phyloP scores from a whole-genome alignment of 2,113 vertebrate genomes.

The Phoenicopterus ruber region DNA sequence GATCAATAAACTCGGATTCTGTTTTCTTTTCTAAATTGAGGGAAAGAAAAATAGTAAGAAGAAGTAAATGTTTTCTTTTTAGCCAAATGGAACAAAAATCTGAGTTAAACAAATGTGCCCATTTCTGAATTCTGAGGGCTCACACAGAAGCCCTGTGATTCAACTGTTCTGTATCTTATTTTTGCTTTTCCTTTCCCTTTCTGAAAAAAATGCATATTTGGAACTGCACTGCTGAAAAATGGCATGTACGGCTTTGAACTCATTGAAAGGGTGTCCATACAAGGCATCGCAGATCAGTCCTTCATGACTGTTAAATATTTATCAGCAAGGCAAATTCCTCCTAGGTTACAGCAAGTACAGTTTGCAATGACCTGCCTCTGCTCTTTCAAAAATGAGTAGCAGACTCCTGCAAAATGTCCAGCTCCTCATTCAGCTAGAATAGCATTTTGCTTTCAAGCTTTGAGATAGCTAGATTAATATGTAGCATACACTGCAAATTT shows the following conservation, averaged over 20 bases:
- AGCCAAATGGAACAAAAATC: neutral
- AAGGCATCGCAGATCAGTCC: constrained; percentile 3
- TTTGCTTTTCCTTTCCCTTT: neutral
- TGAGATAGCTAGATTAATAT: neutral
- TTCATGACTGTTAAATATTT: constrained; percentile 46
- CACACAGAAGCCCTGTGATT: constrained; percentile 1
- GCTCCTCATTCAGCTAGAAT: neutral
- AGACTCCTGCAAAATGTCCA: neutral
- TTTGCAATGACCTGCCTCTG: constrained; percentile 28
- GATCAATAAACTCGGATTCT: constrained; percentile 29
- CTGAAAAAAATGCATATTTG: neutral
- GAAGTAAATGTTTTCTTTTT: constrained; percentile 2
- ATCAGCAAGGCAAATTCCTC: constrained; percentile 36
- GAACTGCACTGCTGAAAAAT: constrained; percentile 15
- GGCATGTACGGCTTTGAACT: neutral
- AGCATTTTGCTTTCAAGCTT: neutral
- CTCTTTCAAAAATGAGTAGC: neutral
- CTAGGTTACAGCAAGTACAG: constrained; percentile 43
- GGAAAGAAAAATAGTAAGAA: constrained; percentile 18
- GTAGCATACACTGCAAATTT: neutral
- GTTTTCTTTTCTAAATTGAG: neutral
- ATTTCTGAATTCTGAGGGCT: neutral
- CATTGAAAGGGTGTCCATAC: constrained; percentile 14
- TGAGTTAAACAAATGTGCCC: neutral
- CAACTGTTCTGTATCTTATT: neutral